Evolutionary conservation across 2,113 vertebrate genomes (phyloP).

Genomic region (Dissostichus mawsoni): DNA sequence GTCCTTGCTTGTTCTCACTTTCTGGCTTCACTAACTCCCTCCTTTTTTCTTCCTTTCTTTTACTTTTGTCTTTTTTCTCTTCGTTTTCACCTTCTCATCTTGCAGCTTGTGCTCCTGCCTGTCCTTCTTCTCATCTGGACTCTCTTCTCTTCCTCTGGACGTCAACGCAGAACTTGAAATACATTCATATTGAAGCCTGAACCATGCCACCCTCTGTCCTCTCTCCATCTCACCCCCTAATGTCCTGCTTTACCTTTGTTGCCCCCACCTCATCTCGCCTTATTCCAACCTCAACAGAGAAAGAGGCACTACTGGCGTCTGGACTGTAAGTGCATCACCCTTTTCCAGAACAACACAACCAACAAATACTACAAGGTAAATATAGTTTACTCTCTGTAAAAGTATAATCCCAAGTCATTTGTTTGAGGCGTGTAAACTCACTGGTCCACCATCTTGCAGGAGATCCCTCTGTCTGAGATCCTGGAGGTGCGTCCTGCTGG

Average conservation of each 20-base stretch:
- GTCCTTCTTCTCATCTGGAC: constrained; percentile 44
- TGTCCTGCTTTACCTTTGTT: constrained; percentile 26
- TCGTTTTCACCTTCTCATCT: constrained; percentile 26
- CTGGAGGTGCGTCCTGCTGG: constrained; percentile 84
- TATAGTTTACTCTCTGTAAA: background rate
- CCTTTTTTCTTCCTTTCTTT: constrained; percentile 17
- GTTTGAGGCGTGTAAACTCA: background rate
- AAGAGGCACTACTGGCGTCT: constrained; percentile 93
- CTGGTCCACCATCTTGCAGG: constrained; percentile 71
- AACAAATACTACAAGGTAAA: constrained; percentile 93
- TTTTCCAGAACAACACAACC: constrained; percentile 92
- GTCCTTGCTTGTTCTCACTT: constrained; percentile 17
- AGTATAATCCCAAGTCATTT: background rate
- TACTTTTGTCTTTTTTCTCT: constrained; percentile 36
- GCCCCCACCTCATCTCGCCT: constrained; percentile 34
- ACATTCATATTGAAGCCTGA: constrained; percentile 39
- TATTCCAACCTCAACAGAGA: constrained; percentile 81
- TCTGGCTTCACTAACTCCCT: constrained; percentile 36
- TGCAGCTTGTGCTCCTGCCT: constrained; percentile 48
- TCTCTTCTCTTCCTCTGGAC: constrained; percentile 40
- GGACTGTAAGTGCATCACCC: constrained; percentile 93
- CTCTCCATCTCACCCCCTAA: constrained; percentile 5
- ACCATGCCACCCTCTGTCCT: constrained; percentile 23
- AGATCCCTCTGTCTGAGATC: constrained; percentile 91
- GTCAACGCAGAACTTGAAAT: constrained; percentile 23